Base-by-base conservation (phyloP, 2,797 vertebrate species). In the Aratinga solstitialis region DNA sequence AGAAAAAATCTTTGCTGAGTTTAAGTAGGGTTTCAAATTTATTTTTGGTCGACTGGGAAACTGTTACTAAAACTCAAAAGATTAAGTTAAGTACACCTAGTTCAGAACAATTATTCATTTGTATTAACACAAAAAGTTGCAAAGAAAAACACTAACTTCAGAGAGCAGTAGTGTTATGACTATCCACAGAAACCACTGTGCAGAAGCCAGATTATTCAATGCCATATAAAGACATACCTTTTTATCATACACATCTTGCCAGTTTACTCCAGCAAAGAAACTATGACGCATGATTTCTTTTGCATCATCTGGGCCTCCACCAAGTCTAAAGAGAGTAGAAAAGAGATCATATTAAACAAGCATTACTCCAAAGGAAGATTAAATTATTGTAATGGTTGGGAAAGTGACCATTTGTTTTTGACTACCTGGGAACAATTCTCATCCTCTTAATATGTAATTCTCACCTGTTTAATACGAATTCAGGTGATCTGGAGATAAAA, bases 201-300 rank as follows among this genome's bases (percentile, higher is more conserved):
- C 69, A 95, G 82, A 88, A 93, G 15, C 38, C 45, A 92, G 51
- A 66, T 71, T 18, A 81, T 26, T 62, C 26, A 42, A 22, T 36
- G 23, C 20, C 59, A 50, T 21, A 66, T 3, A 43, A 73, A 90
- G 30, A 89, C 96, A 9, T 98, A 99, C 99, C 99, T 99, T 99
- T 98, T 99, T 99, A 98, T 99, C 99, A 89, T 99, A 99, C 23
- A 99, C 99, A 94, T 99, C 98, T 97, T 99, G 99, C 99, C 99
- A 99, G 97, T 99, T 98, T 48, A 99, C 97, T 93, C 98, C 99
- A 96, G 98, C 98, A 97, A 99, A 99, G 98, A 99, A 99, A 97
- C 99, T 99, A 94, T 99, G 99, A 90, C 99, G 98, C 99, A 99
- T 99, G 95, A 99, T 99, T 98, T 99, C 99, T 97, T 99, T 99